Base-by-base conservation (phyloP, 2,888 invertebrate species). In the Gymnoscelis rufifasciata region DNA sequence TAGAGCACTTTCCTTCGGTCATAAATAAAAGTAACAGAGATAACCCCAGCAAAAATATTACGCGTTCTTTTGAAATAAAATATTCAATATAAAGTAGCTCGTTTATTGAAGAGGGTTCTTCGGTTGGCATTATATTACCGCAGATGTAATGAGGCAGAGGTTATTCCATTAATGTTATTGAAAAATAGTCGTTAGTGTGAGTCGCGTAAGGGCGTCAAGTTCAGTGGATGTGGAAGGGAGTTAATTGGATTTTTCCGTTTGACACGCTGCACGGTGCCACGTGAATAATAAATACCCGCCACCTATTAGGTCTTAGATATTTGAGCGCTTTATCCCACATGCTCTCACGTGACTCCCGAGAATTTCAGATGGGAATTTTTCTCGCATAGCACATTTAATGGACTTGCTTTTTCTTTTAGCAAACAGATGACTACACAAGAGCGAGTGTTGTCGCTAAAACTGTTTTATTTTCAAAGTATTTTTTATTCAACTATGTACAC, bases 241-340 rank as follows among this genome's bases (percentile, higher is more conserved):
- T 83, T 83, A 83, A 84, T 84, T 84, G 83, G 83, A 83, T 84
- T 84, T 83, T 83, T 83, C 82, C 83, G 78, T 83, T 80, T 81
- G 76, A 75, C 76, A 66, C 74, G 76, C 61, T 61, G 66, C 63
- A 78, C 78, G 83, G 77, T 70, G 69, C 71, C 64, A 76, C 68
- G 70, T 80, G 79, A 78, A 81, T 83, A 81, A 79, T 78, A 76
- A 79, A 77, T 71, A 66, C 19, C 68, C 74, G 72, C 74, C 72
- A 77, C 52, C 54, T 57, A 53, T 50, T 51, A 55, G 52, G 53
- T 50, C 47, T 51, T 50, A 50, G 53, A 52, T 79, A 73, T 75
- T 78, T 63, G 65, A 68, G 54, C 60, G 61, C 60, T 57, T 54
- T 54, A 54, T 56, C 62, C 56, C 52, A 64, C 62, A 64, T 62